Evolutionary conservation across 2,888 invertebrate species (phyloP), one percentile per base, ranked within the genome.

Genomic region (Eristalinus sepulchralis): DNA sequence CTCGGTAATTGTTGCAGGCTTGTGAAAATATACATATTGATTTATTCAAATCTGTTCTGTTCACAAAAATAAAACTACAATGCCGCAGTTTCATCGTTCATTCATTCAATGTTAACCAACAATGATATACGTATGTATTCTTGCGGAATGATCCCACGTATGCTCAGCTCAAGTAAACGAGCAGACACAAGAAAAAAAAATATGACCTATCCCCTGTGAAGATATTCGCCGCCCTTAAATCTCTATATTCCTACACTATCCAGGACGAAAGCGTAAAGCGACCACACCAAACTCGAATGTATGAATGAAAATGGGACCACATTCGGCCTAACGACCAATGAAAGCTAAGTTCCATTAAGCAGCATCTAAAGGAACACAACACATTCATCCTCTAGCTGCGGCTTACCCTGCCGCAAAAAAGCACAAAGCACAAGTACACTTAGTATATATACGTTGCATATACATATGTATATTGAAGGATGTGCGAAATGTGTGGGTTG

Each of bases 351-450:
- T 60, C 17, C 31, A 47, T 71, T 62, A 20, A 39, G 20, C 53
- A 62, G 33, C 5, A n/a, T n/a, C 57, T 60, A 57, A 57, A 55
- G 13, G 27, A 57, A n/a, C 33, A 75, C 73, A 75, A 11, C 27
- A 22, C 34, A 60, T 33, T 55, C 55, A 22, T 22, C 20, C 10
- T 10, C 22, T 10, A 8, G 8, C 13, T 76, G 39, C 31, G 9
- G 17, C 22, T 33, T 13, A n/a, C 34, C 68, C 34, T 27, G 24
- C 36, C 36, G 36, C 8, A 11, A 47, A 76, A 39, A 76, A 76
- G 75, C 75, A 75, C 75, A 75, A 67, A 76, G 75, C 75, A 60
- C 59, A 66, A 66, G 66, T 24, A 59, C 67, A 31, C 59, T 60
- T 67, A 24, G 10, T 59, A 11, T 59, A 22, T 27, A 24, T 24